Conservation (phyloP, 2,113 vertebrate genomes). For the Gobiocypris rarus region DNA sequence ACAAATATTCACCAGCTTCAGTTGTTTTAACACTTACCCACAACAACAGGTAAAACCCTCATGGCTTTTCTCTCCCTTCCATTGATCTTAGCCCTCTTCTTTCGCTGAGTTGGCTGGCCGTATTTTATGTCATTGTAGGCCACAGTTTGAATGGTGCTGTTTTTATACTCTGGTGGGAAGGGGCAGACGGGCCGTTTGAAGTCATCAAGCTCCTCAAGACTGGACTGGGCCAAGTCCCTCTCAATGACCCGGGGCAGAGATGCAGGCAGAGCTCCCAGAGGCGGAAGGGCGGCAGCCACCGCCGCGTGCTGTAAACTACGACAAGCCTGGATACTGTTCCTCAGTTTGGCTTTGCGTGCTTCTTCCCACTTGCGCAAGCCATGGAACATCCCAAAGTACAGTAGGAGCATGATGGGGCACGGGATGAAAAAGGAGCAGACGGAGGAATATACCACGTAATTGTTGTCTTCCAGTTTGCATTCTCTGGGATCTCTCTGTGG, state of each 20-base stretch:
- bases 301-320: conserved; percentile 73
- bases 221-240: conserved; percentile 67
- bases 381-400: conserved; percentile 88
- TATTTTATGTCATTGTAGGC: conserved; percentile 72
- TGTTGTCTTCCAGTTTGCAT: conserved; percentile 90
- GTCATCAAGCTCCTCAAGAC: conserved; percentile 66
- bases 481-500: conserved; percentile 78
- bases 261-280: conserved; percentile 53
- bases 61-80: conserved; percentile 91
- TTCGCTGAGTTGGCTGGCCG: conserved; percentile 57
- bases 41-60: conserved; percentile 86
- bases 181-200: conserved; percentile 65
- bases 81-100: conserved; percentile 84
- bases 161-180: conserved; percentile 75
- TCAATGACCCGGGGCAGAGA: conserved; percentile 67
- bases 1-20: background rate
- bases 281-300: conserved; percentile 56
- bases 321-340: conserved; percentile 77
- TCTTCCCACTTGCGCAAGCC: conserved; percentile 87
- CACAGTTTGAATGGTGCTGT: conserved; percentile 73
- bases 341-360: conserved; percentile 81
- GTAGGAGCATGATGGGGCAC: conserved; percentile 91
- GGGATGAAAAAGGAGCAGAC: conserved; percentile 96
- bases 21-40: conserved; percentile 67
- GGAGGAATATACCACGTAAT: conserved; percentile 90